Percentiles rank a stretch among this genome's conserved stretches.
Evolutionary conservation across 1,140 invertebrate species (phyloP).

Genomic region (Stegodyphus mimosarum): DNA sequence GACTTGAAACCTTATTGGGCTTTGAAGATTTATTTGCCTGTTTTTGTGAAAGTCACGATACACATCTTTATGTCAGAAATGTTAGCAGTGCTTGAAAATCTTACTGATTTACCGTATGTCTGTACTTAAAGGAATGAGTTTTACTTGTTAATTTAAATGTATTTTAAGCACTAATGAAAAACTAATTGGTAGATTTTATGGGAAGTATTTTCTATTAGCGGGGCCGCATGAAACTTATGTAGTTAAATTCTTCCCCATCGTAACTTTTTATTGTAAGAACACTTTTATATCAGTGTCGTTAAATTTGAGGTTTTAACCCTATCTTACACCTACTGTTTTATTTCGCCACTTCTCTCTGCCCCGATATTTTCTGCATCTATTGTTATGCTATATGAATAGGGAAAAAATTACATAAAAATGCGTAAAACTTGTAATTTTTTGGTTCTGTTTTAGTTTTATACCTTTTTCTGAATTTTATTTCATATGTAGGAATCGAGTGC

Average conservation of each 20-base stretch:
- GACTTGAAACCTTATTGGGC: too few relatives aligned
- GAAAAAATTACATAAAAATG: neutral
- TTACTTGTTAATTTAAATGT: too few relatives aligned
- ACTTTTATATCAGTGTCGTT: neutral
- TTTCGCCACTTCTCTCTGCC: neutral
- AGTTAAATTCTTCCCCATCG: neutral
- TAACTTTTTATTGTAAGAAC: neutral
- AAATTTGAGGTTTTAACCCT: neutral
- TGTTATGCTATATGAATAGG: too few relatives aligned
- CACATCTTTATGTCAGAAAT: too few relatives aligned
- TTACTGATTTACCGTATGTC: too few relatives aligned
- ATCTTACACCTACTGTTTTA: neutral
- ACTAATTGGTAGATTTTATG: too few relatives aligned
- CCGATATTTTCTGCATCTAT: neutral
- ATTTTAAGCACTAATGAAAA: too few relatives aligned
- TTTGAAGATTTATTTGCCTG: too few relatives aligned
- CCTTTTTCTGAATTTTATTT: neutral
- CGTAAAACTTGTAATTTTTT: neutral
- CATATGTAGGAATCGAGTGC: conserved; percentile 15
- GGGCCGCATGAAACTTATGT: neutral
- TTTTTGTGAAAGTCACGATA: too few relatives aligned
- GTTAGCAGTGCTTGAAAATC: too few relatives aligned
- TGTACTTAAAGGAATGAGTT: too few relatives aligned
- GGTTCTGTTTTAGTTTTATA: neutral
- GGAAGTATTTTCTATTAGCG: too few relatives aligned